Base-by-base conservation (phyloP, 2,888 invertebrate species). In the Pachliopta kotzebuea region DNA sequence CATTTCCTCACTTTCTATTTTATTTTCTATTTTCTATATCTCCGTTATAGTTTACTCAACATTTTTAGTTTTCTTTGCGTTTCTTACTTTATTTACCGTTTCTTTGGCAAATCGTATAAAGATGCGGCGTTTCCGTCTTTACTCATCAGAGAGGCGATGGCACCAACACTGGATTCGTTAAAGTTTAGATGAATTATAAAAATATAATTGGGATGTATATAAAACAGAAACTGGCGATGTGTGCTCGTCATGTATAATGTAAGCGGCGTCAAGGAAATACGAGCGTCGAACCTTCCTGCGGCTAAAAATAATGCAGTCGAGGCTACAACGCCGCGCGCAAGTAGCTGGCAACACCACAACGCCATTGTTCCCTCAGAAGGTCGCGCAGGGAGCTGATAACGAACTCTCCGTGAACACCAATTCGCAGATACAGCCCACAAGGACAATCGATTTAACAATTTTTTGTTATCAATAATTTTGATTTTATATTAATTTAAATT, bases 281-380 rank as follows among this genome's bases (percentile, higher is more conserved):
- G 78, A 77, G 78, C 80, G 74, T 75, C 74, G 82, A 85, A 87
- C 88, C 88, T 90, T 88, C 87, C 85, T 83, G 81, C 73, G 73
- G 84, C 87, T 90, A 88, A 89, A 89, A 88, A 88, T 86, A 84
- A 81, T 83, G 79, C 81, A 81, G 78, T 80, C 86, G 88, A 90
- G 89, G 90, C 80, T 89, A 84, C 84, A 86, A 85, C 81, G 81
- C 84, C 83, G 77, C 81, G 85, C 62, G 68, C 65, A 67, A 68
- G 64, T 67, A 60, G 66, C 66, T 65, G 62, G 60, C 57, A 60
- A 67, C 63, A 63, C 58, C 54, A 67, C 60, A 66, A 50, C 60
- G 55, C 67, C 80, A 83, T 85, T 85, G 84, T 86, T 81, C 78
- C 70, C 67, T 67, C 71, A 72, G 80, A 85, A 85, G 84, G 84